These are phyloP conservation scores for Cactoblastis cactorum DNA, from an alignment of 2,888 invertebrate species.

Conservation along the genomic window DNA sequence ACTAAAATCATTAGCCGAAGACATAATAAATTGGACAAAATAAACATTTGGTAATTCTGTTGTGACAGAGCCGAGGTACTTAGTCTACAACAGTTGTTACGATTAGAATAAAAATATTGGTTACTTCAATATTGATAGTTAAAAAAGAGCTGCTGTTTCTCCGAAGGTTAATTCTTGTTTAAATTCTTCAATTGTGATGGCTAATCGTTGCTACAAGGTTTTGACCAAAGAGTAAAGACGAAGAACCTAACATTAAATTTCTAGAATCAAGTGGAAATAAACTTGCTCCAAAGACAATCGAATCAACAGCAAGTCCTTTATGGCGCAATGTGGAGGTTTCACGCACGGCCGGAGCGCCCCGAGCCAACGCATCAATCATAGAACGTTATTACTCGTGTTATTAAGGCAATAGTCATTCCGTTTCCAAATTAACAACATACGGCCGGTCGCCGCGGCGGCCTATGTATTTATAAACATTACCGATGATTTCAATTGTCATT, in stretches of 20 bases:
- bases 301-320: slow-evolving; percentile 47
- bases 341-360: slow-evolving; percentile 34
- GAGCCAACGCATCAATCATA: slow-evolving; percentile 62
- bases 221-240: neutral
- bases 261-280: slow-evolving; percentile 19
- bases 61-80: neutral
- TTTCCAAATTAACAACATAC: slow-evolving; percentile 43
- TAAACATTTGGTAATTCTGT: neutral
- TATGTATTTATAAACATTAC: slow-evolving; percentile 7
- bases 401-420: slow-evolving; percentile 24
- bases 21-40: slow-evolving; percentile 7
- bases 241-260: neutral
- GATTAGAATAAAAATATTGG: no score
- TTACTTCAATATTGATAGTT: no score
- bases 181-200: no score
- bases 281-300: slow-evolving; percentile 49
- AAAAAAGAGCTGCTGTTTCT: no score
- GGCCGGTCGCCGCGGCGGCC: slow-evolving; percentile 3
- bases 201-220: no score
- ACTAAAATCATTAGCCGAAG: slow-evolving; percentile 3
- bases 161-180: no score
- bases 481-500: slow-evolving; percentile 4
- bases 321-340: slow-evolving; percentile 44
- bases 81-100: neutral
- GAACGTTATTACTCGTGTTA: slow-evolving; percentile 43